These are phyloP conservation scores for Stigmatopora argus DNA, from an alignment of 2,113 vertebrate genomes.

Conservation along the genomic window DNA sequence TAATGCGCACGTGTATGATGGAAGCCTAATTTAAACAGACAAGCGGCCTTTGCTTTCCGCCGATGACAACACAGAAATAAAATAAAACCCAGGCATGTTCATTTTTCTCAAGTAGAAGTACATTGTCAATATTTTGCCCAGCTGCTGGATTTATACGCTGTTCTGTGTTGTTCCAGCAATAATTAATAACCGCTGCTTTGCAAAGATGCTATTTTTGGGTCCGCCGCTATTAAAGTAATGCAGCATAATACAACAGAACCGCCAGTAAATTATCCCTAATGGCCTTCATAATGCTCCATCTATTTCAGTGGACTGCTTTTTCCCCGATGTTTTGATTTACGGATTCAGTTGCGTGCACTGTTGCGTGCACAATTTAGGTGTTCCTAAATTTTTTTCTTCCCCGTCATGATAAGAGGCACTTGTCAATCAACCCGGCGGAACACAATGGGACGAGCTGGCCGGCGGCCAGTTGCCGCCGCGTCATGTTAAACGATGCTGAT, in stretches of 20 bases:
- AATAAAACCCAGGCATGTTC: neutral
- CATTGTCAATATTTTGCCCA: neutral
- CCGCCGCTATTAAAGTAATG: constrained; percentile 6
- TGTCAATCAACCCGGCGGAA: neutral
- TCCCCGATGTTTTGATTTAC: neutral
- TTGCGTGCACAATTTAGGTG: neutral
- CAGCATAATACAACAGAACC: constrained; percentile 3
- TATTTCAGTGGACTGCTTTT: neutral
- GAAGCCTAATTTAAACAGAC: constrained; percentile 39
- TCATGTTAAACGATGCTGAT: constrained; percentile 1
- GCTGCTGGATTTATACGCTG: neutral
- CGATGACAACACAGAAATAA: neutral
- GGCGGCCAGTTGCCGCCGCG: neutral
- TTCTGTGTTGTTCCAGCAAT: neutral
- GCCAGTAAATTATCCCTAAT: constrained; percentile 5
- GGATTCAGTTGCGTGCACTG: neutral
- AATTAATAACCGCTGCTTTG: neutral
- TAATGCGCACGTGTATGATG: constrained; percentile 32
- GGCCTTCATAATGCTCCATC: constrained; percentile 1
- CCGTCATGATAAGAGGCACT: neutral
- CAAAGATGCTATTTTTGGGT: neutral
- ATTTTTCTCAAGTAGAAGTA: neutral
- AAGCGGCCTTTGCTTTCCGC: constrained; percentile 19
- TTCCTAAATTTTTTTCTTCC: neutral
- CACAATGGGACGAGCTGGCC: neutral